Conservation (phyloP, 2,113 vertebrate genomes). For the Crypturellus undulatus region DNA sequence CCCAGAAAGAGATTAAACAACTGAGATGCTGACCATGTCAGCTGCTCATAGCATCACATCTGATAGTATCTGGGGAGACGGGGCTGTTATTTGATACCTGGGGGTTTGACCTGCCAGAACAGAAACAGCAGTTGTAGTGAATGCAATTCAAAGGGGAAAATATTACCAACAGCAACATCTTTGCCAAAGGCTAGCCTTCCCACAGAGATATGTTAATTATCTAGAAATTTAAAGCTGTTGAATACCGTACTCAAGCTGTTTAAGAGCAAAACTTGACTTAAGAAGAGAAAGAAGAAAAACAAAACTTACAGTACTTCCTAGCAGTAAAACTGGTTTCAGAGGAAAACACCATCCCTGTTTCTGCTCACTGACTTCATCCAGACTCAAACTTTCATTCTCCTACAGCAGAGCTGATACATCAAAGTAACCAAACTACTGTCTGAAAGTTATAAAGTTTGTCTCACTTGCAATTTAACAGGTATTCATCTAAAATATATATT, state of each 20-base stretch:
- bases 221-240: not conserved
- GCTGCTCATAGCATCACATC: not conserved
- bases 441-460: not conserved
- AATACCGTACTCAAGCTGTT: not conserved
- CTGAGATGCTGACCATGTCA: not conserved
- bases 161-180: not conserved
- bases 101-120: not conserved
- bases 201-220: not conserved
- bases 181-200: not conserved
- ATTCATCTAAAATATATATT: not conserved
- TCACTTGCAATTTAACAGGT: not conserved
- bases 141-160: not conserved
- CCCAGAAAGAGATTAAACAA: not conserved
- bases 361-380: not conserved
- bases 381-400: not conserved
- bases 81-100: not conserved
- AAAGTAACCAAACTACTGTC: not conserved
- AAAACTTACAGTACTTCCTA: not conserved
- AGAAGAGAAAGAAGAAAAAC: not conserved
- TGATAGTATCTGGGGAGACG: not conserved
- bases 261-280: not conserved
- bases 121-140: not conserved
- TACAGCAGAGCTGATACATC: not conserved
- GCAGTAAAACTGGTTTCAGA: not conserved
- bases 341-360: not conserved